Evolutionary conservation across 2,797 vertebrate genomes (phyloP).

Genomic region (Peromyscus nudipes): DNA sequence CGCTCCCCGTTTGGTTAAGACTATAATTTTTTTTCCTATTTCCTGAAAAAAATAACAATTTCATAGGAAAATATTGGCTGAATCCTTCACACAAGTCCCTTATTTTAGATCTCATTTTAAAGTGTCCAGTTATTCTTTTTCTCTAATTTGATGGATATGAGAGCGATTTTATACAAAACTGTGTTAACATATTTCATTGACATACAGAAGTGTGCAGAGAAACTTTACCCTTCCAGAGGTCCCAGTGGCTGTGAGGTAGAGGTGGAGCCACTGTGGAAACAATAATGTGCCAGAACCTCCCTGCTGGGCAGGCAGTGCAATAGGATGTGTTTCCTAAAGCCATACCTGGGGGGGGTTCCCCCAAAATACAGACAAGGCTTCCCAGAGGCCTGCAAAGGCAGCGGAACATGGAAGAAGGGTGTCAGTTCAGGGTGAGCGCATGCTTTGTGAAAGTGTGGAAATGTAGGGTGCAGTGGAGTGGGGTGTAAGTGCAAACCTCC

Average conservation of each 20-base stretch:
- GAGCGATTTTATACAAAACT: not conserved
- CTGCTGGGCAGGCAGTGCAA: fast-evolving
- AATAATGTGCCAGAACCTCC: fast-evolving
- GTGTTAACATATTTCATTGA: not conserved
- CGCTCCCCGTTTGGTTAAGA: not conserved
- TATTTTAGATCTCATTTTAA: not conserved
- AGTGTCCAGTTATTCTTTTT: not conserved
- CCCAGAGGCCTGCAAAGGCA: not conserved
- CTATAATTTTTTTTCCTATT: not conserved
- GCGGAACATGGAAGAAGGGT: not conserved
- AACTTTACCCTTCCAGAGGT: not conserved
- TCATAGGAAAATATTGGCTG: conserved; percentile 2
- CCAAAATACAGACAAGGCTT: not conserved
- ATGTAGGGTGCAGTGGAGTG: fast-evolving
- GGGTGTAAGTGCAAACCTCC: too few species aligned
- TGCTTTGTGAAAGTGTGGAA: not conserved
- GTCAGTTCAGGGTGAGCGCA: fast-evolving
- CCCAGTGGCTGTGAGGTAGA: fast-evolving
- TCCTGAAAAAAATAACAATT: not conserved
- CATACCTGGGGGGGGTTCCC: fast-evolving
- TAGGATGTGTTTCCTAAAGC: not conserved
- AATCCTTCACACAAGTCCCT: not conserved
- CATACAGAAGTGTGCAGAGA: not conserved
- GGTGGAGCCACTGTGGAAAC: not conserved
- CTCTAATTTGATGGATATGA: not conserved